A percentile compares a stretch with the other conserved stretches of the same genome.
Evolutionary conservation across 2,888 invertebrate species (phyloP).

Genomic region (Macropis europaea): DNA sequence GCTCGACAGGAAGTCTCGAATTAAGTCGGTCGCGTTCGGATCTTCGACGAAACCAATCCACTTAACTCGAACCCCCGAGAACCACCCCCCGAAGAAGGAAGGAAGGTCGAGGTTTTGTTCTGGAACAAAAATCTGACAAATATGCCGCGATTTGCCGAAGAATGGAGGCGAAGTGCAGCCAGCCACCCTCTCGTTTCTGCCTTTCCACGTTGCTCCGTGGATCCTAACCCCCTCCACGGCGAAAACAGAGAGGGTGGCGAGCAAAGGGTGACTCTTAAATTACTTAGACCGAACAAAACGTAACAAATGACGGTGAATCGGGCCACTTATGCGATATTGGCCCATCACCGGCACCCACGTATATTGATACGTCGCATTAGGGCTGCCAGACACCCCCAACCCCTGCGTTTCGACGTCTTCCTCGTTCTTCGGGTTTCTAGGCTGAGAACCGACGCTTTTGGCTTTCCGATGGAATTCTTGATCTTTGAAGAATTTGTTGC

Average conservation of each 20-base stretch:
- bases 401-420: constrained; percentile 12
- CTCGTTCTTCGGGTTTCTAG: constrained; percentile 5
- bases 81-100: constrained; percentile 24
- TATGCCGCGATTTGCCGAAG: constrained; percentile 78
- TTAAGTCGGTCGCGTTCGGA: constrained; percentile 54
- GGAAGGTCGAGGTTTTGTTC: constrained; percentile 73
- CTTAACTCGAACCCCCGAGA: no score
- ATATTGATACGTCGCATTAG: constrained; percentile 73
- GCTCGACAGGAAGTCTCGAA: constrained; percentile 29
- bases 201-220: constrained; percentile 27
- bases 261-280: constrained; percentile 71
- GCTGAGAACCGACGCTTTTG: not conserved
- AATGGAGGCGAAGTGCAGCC: constrained; percentile 70
- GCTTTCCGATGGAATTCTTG: no score
- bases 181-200: constrained; percentile 22
- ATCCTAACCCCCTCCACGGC: constrained; percentile 21
- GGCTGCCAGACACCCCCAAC: constrained; percentile 50
- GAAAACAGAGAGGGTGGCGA: constrained; percentile 32
- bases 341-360: constrained; percentile 68
- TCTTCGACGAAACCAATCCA: constrained; percentile 75
- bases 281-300: constrained; percentile 75
- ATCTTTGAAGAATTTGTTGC: no score
- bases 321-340: constrained; percentile 75
- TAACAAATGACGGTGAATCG: constrained; percentile 75
- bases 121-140: constrained; percentile 79